phyloP scores from a whole-genome alignment of 2,113 vertebrate genomes.

The Anolis carolinensis region DNA sequence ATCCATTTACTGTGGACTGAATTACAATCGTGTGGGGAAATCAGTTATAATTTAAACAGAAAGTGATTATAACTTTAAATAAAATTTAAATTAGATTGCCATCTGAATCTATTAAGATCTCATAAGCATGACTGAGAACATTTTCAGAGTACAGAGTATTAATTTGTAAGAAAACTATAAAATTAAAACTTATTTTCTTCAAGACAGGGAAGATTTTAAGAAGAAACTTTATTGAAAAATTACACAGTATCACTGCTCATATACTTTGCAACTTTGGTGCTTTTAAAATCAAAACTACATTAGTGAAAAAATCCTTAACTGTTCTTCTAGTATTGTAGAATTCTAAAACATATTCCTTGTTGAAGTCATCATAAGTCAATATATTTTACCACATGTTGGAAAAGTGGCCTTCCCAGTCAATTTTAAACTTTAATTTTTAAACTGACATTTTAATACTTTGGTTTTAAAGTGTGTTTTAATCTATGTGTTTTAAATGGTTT shows the following conservation, averaged over 20 bases:
- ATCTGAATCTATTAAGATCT: not conserved
- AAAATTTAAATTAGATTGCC: not conserved
- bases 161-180: not conserved
- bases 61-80: not conserved
- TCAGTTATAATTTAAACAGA: not conserved
- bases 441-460: too few species aligned
- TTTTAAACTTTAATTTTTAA: too few species aligned
- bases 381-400: constrained; percentile 5
- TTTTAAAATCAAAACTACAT: not conserved
- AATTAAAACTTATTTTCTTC: not conserved
- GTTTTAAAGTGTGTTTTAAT: too few species aligned
- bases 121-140: not conserved
- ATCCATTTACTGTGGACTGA: not conserved
- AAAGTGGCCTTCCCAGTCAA: too few species aligned
- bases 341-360: constrained; percentile 11
- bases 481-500: too few species aligned
- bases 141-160: not conserved
- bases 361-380: not conserved
- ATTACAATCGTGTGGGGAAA: not conserved
- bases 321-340: not conserved
- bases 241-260: too few species aligned
- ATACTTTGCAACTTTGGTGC: not conserved
- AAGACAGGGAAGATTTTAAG: not conserved
- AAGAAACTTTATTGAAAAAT: not conserved
- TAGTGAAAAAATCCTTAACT: not conserved